These are phyloP conservation scores for Trididemnum nubilum DNA, from an alignment of 23 tunicate genomes.

Conservation along the genomic window DNA sequence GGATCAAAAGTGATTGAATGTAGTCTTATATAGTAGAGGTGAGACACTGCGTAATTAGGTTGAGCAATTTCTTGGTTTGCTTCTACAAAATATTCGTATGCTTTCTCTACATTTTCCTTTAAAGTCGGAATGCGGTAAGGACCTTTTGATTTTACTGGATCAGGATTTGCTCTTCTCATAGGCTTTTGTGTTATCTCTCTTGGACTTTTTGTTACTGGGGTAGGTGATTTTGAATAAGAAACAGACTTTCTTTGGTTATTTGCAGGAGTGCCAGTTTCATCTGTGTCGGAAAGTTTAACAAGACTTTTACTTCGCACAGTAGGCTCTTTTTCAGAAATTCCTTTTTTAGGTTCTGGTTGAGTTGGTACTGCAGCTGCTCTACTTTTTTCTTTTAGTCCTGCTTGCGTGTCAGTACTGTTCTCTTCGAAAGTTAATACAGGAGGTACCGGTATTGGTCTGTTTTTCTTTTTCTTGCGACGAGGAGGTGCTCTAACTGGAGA, in stretches of 20 bases:
- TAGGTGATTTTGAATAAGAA: not conserved
- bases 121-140: not conserved
- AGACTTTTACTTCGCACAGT: not conserved
- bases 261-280: not conserved
- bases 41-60: not conserved
- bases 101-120: not conserved
- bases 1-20: not conserved
- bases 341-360: not conserved
- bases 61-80: not conserved
- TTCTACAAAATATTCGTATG: not conserved
- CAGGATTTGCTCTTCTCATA: not conserved
- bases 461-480: slow-evolving; percentile 48
- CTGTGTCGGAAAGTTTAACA: not conserved
- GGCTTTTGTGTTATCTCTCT: too few species aligned
- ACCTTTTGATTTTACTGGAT: not conserved
- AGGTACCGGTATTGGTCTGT: too few species aligned
- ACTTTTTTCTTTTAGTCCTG: too few species aligned
- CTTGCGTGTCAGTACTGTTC: too few species aligned
- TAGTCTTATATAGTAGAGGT: not conserved
- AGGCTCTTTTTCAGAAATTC: not conserved
- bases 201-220: too few species aligned
- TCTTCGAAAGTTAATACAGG: too few species aligned
- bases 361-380: not conserved
- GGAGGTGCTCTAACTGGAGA: slow-evolving; percentile 54
- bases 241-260: not conserved